A percentile compares a stretch with the other conserved stretches of the same genome.
These are phyloP conservation scores for Heliconius hewitsoni DNA, from an alignment of 1,140 invertebrate genomes.

Conservation along the genomic window DNA sequence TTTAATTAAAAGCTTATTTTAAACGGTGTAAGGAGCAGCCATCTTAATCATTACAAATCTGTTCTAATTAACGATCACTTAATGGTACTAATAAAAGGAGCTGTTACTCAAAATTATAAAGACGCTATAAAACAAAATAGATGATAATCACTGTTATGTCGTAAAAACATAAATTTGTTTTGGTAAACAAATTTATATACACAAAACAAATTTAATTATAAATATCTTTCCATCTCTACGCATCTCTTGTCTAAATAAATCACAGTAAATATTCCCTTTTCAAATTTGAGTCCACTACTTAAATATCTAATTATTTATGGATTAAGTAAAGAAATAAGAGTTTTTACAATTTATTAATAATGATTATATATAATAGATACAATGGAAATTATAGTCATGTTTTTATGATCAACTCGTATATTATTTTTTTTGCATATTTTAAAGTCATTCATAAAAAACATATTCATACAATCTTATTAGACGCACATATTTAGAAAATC, in stretches of 20 bases:
- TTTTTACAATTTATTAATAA: too few relatives aligned
- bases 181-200: not conserved
- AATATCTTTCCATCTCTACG: not conserved
- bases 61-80: constrained; percentile 14
- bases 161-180: constrained; percentile 1
- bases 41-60: constrained; percentile 4
- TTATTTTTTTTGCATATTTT: not conserved
- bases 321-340: too few relatives aligned
- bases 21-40: not conserved
- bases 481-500: not conserved
- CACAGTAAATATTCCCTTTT: not conserved
- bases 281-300: not conserved
- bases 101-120: constrained; percentile 1
- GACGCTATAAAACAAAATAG: not conserved
- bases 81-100: not conserved
- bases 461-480: not conserved
- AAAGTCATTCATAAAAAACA: not conserved
- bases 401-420: not conserved
- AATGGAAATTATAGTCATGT: not conserved
- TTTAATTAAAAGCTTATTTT: not conserved
- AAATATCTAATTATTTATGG: not conserved
- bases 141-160: not conserved
- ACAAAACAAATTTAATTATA: too few relatives aligned
- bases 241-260: not conserved
- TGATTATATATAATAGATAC: not conserved